Conservation (phyloP, 2,113 vertebrate species). For the Scalopus aquaticus region DNA sequence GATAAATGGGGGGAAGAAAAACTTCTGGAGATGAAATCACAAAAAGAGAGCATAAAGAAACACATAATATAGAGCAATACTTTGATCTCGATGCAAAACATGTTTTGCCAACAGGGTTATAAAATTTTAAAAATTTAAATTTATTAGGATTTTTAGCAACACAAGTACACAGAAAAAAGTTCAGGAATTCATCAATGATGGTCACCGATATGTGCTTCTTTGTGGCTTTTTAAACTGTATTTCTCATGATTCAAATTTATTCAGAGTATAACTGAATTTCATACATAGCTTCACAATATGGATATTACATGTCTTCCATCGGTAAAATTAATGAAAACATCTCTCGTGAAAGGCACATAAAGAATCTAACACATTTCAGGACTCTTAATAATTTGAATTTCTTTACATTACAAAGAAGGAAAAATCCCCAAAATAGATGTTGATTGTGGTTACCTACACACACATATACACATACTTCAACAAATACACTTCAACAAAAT, state of each 20-base stretch:
- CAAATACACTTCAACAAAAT: slow-evolving; percentile 60
- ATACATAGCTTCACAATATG: slow-evolving; percentile 69
- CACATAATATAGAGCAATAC: not conserved
- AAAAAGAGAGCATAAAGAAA: not conserved
- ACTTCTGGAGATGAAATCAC: not conserved
- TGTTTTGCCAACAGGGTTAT: slow-evolving; percentile 56
- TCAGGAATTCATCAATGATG: slow-evolving; percentile 74
- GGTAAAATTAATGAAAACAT: slow-evolving; percentile 80
- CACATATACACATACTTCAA: slow-evolving; percentile 70
- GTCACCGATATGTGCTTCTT: slow-evolving; percentile 74
- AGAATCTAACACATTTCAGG: slow-evolving; percentile 82
- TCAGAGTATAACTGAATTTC: slow-evolving; percentile 58
- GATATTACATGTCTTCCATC: slow-evolving; percentile 70
- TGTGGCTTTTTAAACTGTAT: slow-evolving; percentile 68
- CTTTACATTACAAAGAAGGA: slow-evolving; percentile 83
- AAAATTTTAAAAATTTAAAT: slow-evolving; percentile 81
- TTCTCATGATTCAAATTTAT: slow-evolving; percentile 66
- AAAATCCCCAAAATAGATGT: slow-evolving; percentile 71
- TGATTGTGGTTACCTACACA: slow-evolving; percentile 62
- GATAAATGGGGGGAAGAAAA: not conserved
- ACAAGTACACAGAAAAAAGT: slow-evolving; percentile 77
- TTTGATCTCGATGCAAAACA: not conserved
- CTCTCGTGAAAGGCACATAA: slow-evolving; percentile 88
- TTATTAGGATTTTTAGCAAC: slow-evolving; percentile 81
- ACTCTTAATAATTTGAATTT: slow-evolving; percentile 80